Percentiles rank a stretch among this genome's conserved stretches.
phyloP scores from a whole-genome alignment of 1,140 invertebrate genomes.

The Drosophila nasuta region DNA sequence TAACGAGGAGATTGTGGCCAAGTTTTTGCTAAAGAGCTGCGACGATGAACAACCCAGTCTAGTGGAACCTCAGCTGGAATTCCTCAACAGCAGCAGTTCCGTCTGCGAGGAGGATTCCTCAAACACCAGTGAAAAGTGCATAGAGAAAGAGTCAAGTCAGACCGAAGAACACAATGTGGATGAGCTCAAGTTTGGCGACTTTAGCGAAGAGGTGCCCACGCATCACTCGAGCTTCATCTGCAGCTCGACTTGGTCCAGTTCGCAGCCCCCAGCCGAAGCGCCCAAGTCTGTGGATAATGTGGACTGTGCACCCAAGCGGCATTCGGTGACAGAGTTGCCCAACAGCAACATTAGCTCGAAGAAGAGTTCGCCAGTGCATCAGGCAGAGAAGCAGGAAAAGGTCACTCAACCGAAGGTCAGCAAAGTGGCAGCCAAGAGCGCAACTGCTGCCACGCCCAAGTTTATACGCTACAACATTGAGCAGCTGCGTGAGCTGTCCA shows the following conservation, averaged over 20 bases:
- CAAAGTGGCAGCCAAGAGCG: constrained; percentile 15
- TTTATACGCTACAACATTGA: constrained; percentile 61
- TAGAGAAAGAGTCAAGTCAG: constrained; percentile 6
- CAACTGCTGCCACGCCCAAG: constrained; percentile 16
- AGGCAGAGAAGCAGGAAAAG: not conserved
- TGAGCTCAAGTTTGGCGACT: constrained; percentile 75
- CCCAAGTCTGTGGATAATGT: constrained; percentile 49
- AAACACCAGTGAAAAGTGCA: not conserved
- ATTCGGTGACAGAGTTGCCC: not conserved
- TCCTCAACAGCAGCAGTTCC: constrained; percentile 75
- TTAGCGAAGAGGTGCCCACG: constrained; percentile 51
- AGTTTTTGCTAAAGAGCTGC: constrained; percentile 57
- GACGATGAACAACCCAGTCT: constrained; percentile 27
- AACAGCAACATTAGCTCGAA: constrained; percentile 29
- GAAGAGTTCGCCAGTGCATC: constrained; percentile 46
- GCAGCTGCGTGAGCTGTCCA: constrained; percentile 67
- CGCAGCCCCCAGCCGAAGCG: constrained; percentile 38
- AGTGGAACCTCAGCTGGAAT: constrained; percentile 61
- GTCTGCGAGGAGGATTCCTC: constrained; percentile 72
- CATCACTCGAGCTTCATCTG: constrained; percentile 57
- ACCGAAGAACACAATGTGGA: constrained; percentile 5
- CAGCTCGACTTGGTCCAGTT: constrained; percentile 72
- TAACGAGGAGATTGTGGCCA: constrained; percentile 71
- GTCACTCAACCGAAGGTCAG: not conserved
- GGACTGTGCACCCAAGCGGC: constrained; percentile 43